phyloP scores from a whole-genome alignment of 2,797 vertebrate species.

The Furcifer pardalis region DNA sequence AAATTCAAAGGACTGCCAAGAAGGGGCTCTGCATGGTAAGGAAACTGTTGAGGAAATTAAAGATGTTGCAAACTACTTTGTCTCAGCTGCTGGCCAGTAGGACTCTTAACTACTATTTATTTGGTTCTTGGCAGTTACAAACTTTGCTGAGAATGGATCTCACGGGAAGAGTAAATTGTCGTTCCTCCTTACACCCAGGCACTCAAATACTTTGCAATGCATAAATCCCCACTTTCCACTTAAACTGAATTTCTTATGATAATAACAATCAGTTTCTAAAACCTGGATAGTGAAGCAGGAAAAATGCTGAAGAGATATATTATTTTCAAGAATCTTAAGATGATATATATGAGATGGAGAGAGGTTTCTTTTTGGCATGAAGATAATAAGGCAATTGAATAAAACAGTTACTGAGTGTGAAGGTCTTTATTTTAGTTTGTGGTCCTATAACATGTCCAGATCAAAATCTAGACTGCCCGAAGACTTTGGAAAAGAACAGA shows the following conservation, averaged over 20 bases:
- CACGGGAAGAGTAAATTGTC: no score
- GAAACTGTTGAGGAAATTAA: constrained; percentile 68
- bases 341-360: not conserved
- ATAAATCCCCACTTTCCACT: not conserved
- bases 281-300: not conserved
- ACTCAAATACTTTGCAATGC: not conserved
- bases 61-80: constrained; percentile 52
- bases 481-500: not conserved
- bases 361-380: no score
- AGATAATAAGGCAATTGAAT: no score
- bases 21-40: constrained; percentile 70
- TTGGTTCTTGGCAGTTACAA: not conserved
- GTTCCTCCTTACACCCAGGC: no score
- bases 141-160: not conserved
- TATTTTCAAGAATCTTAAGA: not conserved
- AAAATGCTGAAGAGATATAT: not conserved
- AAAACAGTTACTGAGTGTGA: not conserved
- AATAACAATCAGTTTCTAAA: not conserved
- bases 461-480: not conserved
- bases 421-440: not conserved
- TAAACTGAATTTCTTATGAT: not conserved
- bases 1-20: constrained; percentile 73
- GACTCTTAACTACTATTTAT: no score
- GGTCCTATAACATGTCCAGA: not conserved
- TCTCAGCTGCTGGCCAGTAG: no score